These are phyloP conservation scores for Trichogramma evanescens DNA, from an alignment of 2,888 invertebrate species.

Conservation along the genomic window DNA sequence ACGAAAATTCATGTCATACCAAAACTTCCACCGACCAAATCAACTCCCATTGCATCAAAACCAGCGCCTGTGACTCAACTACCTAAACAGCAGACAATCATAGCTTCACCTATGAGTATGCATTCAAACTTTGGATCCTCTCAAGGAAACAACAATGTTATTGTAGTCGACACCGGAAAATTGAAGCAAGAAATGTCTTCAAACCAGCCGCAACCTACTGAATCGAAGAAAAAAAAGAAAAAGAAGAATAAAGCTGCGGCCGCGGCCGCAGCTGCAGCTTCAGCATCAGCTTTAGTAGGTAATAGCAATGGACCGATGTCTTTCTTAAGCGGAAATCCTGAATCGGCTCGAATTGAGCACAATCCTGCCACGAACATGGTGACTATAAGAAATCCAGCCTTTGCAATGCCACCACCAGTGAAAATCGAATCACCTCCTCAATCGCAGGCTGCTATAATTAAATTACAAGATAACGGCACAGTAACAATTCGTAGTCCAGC, in stretches of 20 bases:
- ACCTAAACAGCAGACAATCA: slow-evolving; percentile 44
- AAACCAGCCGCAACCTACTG: slow-evolving; percentile 23
- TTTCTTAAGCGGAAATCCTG: slow-evolving; percentile 24
- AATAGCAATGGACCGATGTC: slow-evolving; percentile 9
- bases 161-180: slow-evolving; percentile 57
- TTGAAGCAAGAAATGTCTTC: slow-evolving; percentile 48
- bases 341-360: slow-evolving; percentile 46
- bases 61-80: slow-evolving; percentile 33
- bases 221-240: slow-evolving; percentile 47
- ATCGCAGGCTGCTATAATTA: slow-evolving; percentile 62
- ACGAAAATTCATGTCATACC: slow-evolving; percentile 59
- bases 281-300: neutral
- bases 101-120: slow-evolving; percentile 44
- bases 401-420: slow-evolving; percentile 56
- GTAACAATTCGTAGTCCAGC: slow-evolving; percentile 75
- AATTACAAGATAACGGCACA: slow-evolving; percentile 68
- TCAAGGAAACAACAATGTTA: slow-evolving; percentile 51
- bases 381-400: slow-evolving; percentile 72
- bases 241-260: slow-evolving; percentile 48
- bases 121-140: slow-evolving; percentile 38
- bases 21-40: slow-evolving; percentile 38
- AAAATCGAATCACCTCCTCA: slow-evolving; percentile 35
- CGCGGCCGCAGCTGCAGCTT: slow-evolving; percentile 14
- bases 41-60: slow-evolving; percentile 34
- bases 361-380: slow-evolving; percentile 60